phyloP scores from a whole-genome alignment of 2,113 vertebrate species.

The Fukomys damarensis region DNA sequence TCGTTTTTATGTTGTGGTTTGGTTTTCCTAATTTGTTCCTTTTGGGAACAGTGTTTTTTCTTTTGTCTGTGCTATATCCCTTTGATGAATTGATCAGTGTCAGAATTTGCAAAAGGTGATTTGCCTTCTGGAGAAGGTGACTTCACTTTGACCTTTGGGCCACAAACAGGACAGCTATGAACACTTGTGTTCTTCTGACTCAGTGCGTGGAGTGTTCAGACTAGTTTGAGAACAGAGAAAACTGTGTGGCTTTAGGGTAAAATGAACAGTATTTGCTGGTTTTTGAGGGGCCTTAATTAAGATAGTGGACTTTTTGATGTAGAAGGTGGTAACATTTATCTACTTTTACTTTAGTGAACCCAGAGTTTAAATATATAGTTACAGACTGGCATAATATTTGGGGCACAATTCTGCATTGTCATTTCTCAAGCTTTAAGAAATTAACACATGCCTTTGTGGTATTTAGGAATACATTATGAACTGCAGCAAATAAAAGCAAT shows the following conservation, averaged over 20 bases:
- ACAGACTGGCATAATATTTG: neutral
- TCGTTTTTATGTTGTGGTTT: neutral
- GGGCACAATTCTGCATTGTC: neutral
- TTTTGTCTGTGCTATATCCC: neutral
- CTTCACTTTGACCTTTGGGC: neutral
- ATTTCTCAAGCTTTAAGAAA: slow-evolving; percentile 54
- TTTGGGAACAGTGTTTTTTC: neutral
- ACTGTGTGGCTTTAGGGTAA: neutral
- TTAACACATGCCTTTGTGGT: slow-evolving; percentile 51
- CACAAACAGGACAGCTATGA: neutral
- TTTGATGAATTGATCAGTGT: neutral
- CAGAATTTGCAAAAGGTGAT: neutral
- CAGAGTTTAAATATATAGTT: slow-evolving; percentile 20
- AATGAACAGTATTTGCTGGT: neutral
- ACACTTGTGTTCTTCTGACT: neutral
- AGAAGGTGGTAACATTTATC: slow-evolving; percentile 3
- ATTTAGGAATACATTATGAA: neutral
- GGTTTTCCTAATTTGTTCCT: neutral
- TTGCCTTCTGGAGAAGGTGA: neutral
- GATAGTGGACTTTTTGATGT: neutral
- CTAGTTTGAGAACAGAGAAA: neutral
- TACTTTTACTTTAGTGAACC: neutral
- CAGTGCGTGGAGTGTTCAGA: neutral
- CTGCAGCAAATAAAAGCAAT: slow-evolving; percentile 40
- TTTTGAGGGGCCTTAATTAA: slow-evolving; percentile 5